These are phyloP conservation scores for Aldrovandia affinis DNA, from an alignment of 2,797 vertebrate species.

Conservation along the genomic window DNA sequence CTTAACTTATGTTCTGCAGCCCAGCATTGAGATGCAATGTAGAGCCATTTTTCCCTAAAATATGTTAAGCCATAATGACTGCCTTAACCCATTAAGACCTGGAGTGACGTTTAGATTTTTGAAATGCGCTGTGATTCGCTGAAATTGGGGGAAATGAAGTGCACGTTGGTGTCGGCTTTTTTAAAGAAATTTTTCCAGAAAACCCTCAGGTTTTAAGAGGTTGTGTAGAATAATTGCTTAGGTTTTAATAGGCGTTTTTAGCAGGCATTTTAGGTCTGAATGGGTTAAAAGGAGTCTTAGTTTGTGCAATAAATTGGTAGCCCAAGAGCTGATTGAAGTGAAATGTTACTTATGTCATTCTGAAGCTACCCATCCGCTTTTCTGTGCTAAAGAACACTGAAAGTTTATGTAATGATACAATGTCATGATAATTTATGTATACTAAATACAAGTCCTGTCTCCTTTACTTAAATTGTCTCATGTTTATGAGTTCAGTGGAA, in stretches of 20 bases:
- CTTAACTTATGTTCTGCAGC: conserved; percentile 55
- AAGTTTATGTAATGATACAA: not conserved
- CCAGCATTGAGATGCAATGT: conserved; percentile 58
- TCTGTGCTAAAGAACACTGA: not conserved
- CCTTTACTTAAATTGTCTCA: not conserved
- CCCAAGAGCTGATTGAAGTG: not conserved
- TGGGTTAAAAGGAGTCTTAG: not conserved
- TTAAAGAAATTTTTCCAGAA: no score
- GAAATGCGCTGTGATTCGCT: no score
- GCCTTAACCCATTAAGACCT: no score
- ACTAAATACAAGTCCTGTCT: not conserved
- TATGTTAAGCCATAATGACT: not conserved
- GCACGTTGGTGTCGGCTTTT: no score
- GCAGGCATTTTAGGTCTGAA: no score
- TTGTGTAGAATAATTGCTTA: no score
- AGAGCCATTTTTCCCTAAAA: not conserved
- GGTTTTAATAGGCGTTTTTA: no score
- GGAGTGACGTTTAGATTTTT: no score
- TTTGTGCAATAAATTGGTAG: not conserved
- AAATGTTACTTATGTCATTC: not conserved
- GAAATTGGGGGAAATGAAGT: no score
- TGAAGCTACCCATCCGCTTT: not conserved
- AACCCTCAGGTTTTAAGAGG: no score
- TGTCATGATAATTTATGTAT: not conserved
- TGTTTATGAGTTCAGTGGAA: not conserved